Percentiles rank a stretch among this genome's conserved stretches.
Conservation (phyloP, 2,888 invertebrate species). For the Ariolimax columbianus region DNA sequence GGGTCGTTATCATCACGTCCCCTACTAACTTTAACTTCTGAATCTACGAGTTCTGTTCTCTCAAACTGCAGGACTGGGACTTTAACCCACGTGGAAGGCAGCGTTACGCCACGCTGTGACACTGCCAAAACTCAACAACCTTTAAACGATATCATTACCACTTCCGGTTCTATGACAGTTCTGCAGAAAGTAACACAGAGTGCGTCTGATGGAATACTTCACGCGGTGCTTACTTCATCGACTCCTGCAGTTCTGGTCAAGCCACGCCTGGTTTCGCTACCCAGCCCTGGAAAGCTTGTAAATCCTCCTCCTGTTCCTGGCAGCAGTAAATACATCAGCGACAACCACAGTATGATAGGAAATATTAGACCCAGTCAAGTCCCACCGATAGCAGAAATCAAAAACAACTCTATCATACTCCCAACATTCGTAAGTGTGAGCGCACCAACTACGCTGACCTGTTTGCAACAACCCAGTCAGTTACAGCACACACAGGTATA, state of each 20-base stretch:
- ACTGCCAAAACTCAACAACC: not conserved
- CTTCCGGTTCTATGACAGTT: not conserved
- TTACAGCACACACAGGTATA: not conserved
- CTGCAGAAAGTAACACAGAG: not conserved
- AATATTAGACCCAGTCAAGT: not conserved
- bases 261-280: not conserved
- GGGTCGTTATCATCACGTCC: not conserved
- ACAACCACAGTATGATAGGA: constrained; percentile 9
- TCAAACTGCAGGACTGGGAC: not conserved
- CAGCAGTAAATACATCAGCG: not conserved
- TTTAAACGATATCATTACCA: not conserved
- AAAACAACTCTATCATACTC: constrained; percentile 39
- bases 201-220: constrained; percentile 2
- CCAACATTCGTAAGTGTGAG: constrained; percentile 27
- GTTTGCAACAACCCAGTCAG: not conserved
- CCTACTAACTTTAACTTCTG: not conserved
- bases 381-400: constrained; percentile 3
- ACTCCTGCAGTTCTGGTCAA: not conserved
- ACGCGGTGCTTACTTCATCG: constrained; percentile 8
- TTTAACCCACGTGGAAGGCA: not conserved
- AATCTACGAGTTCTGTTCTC: not conserved
- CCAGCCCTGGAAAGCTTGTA: not conserved
- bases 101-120: not conserved
- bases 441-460: not conserved
- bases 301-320: not conserved